Conservation (phyloP, 2,888 invertebrate genomes). For the Harpalus rubripes region DNA sequence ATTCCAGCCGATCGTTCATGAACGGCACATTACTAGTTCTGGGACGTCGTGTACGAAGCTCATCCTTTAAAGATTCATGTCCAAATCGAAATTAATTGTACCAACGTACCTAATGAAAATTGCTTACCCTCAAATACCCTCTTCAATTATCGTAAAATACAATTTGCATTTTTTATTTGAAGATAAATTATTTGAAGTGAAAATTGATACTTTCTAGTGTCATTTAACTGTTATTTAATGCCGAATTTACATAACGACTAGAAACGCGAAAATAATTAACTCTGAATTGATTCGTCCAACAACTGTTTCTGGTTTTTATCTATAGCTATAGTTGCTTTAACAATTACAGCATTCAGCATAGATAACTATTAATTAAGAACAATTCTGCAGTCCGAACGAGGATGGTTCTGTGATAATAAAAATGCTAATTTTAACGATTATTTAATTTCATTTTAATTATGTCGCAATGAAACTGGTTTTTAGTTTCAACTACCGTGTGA, state of each 20-base stretch:
- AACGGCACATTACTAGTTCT: too few species aligned
- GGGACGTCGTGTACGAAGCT: too few species aligned
- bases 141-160: too few species aligned
- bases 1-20: too few species aligned
- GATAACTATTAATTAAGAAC: slow-evolving; percentile 44
- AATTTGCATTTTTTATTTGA: too few species aligned
- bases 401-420: slow-evolving; percentile 38
- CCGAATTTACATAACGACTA: slow-evolving; percentile 25
- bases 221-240: slow-evolving; percentile 9
- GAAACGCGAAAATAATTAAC: slow-evolving; percentile 29
- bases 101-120: too few species aligned
- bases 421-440: slow-evolving; percentile 62
- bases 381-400: slow-evolving; percentile 4
- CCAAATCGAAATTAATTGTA: too few species aligned
- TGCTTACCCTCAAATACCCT: too few species aligned
- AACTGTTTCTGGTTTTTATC: slow-evolving; percentile 32
- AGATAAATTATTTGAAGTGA: not conserved
- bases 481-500: slow-evolving; percentile 30
- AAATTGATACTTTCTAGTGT: not conserved
- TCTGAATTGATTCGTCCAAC: slow-evolving; percentile 19
- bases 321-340: slow-evolving; percentile 30
- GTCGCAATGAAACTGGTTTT: slow-evolving; percentile 43
- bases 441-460: slow-evolving; percentile 63
- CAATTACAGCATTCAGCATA: slow-evolving; percentile 7
- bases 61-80: too few species aligned